Percentiles rank a stretch among this genome's conserved stretches.
Conservation (phyloP, 92 coral and sea anemone species). For the Galaxea fascicularis region DNA sequence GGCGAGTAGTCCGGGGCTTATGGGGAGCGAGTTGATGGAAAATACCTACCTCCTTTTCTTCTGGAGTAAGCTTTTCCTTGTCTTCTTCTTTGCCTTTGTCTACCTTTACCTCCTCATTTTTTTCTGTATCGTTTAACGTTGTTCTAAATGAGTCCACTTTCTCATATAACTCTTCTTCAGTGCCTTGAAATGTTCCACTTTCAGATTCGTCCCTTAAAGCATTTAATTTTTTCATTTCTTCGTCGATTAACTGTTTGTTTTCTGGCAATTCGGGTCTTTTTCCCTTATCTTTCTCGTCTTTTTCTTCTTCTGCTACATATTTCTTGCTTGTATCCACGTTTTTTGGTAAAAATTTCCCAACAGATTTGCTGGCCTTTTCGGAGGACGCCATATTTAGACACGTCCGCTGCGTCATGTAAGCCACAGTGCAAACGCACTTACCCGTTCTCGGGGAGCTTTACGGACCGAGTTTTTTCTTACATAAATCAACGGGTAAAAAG, state of each 20-base stretch:
- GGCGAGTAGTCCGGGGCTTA: too few species aligned
- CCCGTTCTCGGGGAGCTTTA: too few species aligned
- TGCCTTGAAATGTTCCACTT: constrained; percentile 62
- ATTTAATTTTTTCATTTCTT: constrained; percentile 2
- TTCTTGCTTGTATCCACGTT: background rate
- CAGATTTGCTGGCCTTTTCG: constrained; percentile 31
- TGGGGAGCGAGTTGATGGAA: background rate
- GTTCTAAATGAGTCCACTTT: constrained; percentile 19
- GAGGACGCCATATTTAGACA: constrained; percentile 63
- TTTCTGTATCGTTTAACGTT: constrained; percentile 26
- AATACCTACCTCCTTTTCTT: constrained; percentile 72
- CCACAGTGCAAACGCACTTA: background rate
- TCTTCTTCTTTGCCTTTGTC: constrained; percentile 71
- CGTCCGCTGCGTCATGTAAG: background rate
- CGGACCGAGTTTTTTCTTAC: too few species aligned
- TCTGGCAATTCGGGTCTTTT: constrained; percentile 3
- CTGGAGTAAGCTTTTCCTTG: constrained; percentile 75
- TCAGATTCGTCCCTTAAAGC: constrained; percentile 19
- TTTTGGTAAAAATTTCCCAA: background rate
- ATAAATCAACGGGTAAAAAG: too few species aligned
- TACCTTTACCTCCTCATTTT: constrained; percentile 40
- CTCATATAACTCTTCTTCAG: constrained; percentile 36
- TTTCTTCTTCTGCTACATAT: background rate
- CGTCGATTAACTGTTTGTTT: constrained; percentile 21
- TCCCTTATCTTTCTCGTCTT: constrained; percentile 11